Evolutionary conservation across 1,140 invertebrate species (phyloP), one percentile per base, ranked within the genome.

Genomic region (Drosophila pandora): DNA sequence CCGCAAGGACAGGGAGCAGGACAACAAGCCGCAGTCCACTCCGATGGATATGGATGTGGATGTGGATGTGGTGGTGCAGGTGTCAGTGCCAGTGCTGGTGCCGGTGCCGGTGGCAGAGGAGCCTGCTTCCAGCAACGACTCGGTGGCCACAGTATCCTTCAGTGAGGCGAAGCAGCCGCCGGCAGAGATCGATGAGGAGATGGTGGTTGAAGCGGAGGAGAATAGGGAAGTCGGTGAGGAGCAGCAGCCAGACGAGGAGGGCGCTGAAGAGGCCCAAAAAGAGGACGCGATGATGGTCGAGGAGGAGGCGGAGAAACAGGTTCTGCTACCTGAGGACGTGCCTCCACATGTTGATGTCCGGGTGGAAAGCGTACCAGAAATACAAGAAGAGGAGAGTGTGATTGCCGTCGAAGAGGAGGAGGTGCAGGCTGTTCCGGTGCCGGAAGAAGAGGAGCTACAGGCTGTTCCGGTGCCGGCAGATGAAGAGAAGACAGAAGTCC

Each of bases 71-170:
- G 30, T 28, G 25, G 25, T 21, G 10, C 22, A 6, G 25, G 25
- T 28, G 25, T 6, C 25, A 4, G 25, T 28, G 5, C 5, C 25
- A 6, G 25, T 28, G 25, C 4, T 17, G 25, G 25, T 28, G 5
- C 5, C 25, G 7, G 25, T 28, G 25, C 4, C 23, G 5, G 23
- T 41, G 5, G 41, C 2, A 6, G 41, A 43, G 41, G 13, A 43
- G 6, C n/a, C 41, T 8, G 41, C 13, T 2, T 41, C 45, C 45
- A 65, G 60, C 45, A 54, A 56, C 5, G 62, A 65, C 4, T 75
- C 76, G 0, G 47, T 65, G 52, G 55, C 48, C 13, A 74, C 59
- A 7, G 71, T 75, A 1, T 41, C 59, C 9, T 68, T 30, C 17
- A 61, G 34, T n/a, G 70, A 60, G 17, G 17, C 34, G 23, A 65